Conservation (phyloP, 37 sponge, comb jelly and placozoan genomes). For the Oscarella lobularis region DNA sequence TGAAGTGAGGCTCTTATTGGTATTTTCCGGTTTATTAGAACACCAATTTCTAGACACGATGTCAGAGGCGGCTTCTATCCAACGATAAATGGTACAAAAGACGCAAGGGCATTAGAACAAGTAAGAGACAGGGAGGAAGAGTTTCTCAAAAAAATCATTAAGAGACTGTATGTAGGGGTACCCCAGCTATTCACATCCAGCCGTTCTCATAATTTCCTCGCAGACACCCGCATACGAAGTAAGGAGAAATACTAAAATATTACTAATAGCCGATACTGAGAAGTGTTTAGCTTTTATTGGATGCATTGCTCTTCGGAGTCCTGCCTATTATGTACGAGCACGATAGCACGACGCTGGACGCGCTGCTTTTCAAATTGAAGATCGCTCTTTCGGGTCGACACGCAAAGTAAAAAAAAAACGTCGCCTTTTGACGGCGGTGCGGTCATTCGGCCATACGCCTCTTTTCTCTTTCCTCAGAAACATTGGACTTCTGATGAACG, state of each 20-base stretch:
- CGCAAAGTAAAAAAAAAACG: background rate
- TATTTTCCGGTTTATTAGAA: too few relatives aligned
- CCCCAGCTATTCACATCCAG: background rate
- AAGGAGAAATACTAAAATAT: background rate
- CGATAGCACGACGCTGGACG: background rate
- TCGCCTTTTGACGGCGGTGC: too few relatives aligned
- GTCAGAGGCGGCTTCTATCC: background rate
- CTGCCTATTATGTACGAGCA: conserved; percentile 8
- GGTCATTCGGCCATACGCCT: too few relatives aligned
- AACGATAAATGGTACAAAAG: background rate
- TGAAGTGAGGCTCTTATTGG: too few relatives aligned
- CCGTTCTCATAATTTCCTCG: background rate
- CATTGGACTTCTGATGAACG: background rate
- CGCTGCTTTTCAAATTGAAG: background rate
- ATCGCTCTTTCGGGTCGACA: background rate
- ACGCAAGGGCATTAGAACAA: background rate
- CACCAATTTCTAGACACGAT: background rate
- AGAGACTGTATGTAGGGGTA: background rate
- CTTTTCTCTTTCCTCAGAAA: background rate
- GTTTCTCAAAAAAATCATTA: background rate
- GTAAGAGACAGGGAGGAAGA: background rate
- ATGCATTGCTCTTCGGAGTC: conserved; percentile 4
- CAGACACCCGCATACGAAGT: conserved; percentile 2
- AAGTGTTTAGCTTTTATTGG: background rate
- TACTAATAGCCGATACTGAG: background rate